A percentile compares a stretch with the other conserved stretches of the same genome.
phyloP scores from a whole-genome alignment of 1,140 invertebrate genomes.

The Drosophila mauritiana region DNA sequence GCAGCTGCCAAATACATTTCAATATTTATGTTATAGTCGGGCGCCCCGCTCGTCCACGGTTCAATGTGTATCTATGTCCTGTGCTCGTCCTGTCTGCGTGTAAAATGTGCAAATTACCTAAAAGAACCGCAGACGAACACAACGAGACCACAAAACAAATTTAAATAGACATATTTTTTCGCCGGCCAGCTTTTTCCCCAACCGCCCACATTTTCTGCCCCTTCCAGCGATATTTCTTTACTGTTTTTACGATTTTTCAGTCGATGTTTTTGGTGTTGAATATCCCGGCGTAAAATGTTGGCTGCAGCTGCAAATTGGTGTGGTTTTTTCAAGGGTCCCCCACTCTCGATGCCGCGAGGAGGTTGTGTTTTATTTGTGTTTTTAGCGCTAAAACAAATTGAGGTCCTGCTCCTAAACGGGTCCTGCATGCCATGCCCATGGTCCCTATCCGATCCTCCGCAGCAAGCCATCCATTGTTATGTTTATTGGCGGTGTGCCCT shows the following conservation, averaged over 20 bases:
- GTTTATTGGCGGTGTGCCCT: conserved; percentile 49
- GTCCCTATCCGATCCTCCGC: conserved; percentile 6
- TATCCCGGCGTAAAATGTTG: conserved; percentile 76
- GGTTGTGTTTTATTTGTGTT: conserved; percentile 74
- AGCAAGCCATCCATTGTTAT: conserved; percentile 45
- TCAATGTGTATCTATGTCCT: conserved; percentile 52
- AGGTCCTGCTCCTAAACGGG: conserved; percentile 53
- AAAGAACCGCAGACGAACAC: conserved; percentile 83
- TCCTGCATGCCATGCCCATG: conserved; percentile 17
- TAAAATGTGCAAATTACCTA: conserved; percentile 84
- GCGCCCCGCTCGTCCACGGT: conserved; percentile 11
- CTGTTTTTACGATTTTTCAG: conserved; percentile 62
- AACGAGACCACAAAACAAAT: conserved; percentile 83
- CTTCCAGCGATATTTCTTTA: conserved; percentile 40
- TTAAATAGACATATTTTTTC: conserved; percentile 83
- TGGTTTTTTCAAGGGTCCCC: conserved; percentile 47
- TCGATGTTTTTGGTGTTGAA: conserved; percentile 69
- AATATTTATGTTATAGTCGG: conserved; percentile 78
- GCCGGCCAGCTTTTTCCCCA: conserved; percentile 32
- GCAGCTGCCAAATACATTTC: conserved; percentile 82
- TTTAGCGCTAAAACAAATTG: conserved; percentile 82
- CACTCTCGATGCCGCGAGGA: background rate
- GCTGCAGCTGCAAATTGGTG: conserved; percentile 76
- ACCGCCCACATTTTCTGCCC: conserved; percentile 11
- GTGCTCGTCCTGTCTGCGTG: conserved; percentile 62